Percentiles rank a stretch among this genome's conserved stretches.
These are phyloP conservation scores for Xylota sylvarum DNA, from an alignment of 2,888 invertebrate genomes.

Conservation along the genomic window DNA sequence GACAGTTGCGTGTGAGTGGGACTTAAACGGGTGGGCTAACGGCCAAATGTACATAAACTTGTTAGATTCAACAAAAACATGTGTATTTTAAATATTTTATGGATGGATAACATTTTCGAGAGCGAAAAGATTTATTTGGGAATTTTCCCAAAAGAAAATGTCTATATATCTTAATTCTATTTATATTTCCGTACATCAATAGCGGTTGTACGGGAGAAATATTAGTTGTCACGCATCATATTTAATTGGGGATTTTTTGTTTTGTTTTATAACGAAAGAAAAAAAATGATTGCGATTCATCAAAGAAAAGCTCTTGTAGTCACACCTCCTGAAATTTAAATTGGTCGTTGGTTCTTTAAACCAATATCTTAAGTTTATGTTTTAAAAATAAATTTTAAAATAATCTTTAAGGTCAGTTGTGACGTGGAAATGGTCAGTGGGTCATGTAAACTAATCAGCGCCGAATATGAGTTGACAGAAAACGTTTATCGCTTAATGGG, in stretches of 20 bases:
- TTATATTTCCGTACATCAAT: conserved; percentile 6
- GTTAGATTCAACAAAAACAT: conserved; percentile 49
- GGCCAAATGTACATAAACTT: conserved; percentile 56
- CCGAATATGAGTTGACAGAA: conserved; percentile 31
- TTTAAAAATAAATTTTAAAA: conserved; percentile 16
- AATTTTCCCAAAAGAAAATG: conserved; percentile 7
- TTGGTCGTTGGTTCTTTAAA: not conserved
- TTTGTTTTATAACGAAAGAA: conserved; percentile 18
- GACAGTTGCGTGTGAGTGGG: conserved; percentile 66
- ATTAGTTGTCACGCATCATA: conserved; percentile 38
- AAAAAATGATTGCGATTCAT: conserved; percentile 27
- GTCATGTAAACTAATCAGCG: conserved; percentile 37
- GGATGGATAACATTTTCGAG: conserved; percentile 3
- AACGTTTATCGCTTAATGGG: conserved; percentile 19
- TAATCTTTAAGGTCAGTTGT: conserved; percentile 32
- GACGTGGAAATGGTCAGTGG: conserved; percentile 42
- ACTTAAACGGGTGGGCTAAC: conserved; percentile 43
- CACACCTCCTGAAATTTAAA: not conserved
- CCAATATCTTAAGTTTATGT: not conserved
- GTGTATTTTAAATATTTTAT: conserved; percentile 34
- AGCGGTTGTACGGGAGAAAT: not conserved
- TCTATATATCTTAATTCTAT: not conserved
- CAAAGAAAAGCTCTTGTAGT: not conserved
- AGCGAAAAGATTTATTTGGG: conserved; percentile 34
- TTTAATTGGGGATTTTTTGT: conserved; percentile 12